phyloP scores from a whole-genome alignment of 2,888 invertebrate genomes.

The Perizoma flavofasciatum region DNA sequence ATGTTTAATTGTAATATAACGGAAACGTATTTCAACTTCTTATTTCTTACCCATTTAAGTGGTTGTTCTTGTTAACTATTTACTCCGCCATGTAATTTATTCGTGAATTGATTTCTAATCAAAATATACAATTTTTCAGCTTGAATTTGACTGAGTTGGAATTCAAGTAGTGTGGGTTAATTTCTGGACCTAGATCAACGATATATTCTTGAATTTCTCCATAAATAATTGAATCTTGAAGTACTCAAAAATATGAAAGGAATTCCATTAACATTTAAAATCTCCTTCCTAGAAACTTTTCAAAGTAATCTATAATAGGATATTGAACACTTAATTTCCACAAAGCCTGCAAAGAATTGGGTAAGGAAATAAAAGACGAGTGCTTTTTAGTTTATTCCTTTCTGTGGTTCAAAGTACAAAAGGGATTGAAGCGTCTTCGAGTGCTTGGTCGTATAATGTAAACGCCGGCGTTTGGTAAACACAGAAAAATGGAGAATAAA shows the following conservation, averaged over 20 bases:
- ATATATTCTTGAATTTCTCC: not conserved
- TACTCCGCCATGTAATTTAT: too few species aligned
- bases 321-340: constrained; percentile 60
- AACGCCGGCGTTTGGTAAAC: constrained; percentile 68
- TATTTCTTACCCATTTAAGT: too few species aligned
- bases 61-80: too few species aligned
- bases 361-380: constrained; percentile 70
- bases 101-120: not conserved
- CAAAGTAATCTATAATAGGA: constrained; percentile 64
- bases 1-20: constrained; percentile 6
- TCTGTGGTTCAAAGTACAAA: constrained; percentile 61
- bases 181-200: not conserved
- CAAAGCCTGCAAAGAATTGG: constrained; percentile 54
- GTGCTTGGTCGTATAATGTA: constrained; percentile 58
- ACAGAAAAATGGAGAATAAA: constrained; percentile 23
- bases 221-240: not conserved
- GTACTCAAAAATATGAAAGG: constrained; percentile 1
- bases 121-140: too few species aligned
- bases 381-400: constrained; percentile 66
- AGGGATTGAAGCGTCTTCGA: constrained; percentile 53
- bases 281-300: constrained; percentile 52
- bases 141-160: not conserved
- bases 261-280: constrained; percentile 43
- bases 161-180: not conserved
- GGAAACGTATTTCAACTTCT: too few species aligned